Conservation (phyloP, 1,140 invertebrate genomes). For the Aphidius ervi region DNA sequence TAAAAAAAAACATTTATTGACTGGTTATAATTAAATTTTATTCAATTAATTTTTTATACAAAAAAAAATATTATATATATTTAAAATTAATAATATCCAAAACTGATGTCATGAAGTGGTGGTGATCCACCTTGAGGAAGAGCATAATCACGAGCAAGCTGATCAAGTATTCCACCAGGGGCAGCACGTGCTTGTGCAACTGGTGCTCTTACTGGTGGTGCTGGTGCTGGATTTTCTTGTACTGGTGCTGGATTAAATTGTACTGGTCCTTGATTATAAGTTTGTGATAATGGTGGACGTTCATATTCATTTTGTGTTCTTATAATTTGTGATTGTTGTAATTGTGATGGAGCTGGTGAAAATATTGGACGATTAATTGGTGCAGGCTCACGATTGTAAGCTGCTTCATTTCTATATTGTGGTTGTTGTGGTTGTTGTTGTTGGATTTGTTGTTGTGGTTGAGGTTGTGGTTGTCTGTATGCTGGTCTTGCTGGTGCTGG, state of each 20-base stretch:
- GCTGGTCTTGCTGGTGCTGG: slow-evolving; percentile 27
- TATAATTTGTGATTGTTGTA: slow-evolving; percentile 33
- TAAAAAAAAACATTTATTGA: background rate
- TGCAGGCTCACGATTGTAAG: slow-evolving; percentile 32
- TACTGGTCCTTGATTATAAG: slow-evolving; percentile 49
- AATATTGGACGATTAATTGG: slow-evolving; percentile 37
- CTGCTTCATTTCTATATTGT: slow-evolving; percentile 42
- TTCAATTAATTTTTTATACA: background rate
- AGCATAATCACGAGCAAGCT: slow-evolving; percentile 75
- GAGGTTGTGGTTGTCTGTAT: slow-evolving; percentile 36
- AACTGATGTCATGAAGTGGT: slow-evolving; percentile 74
- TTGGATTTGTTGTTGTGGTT: slow-evolving; percentile 25
- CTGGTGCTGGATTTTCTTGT: slow-evolving; percentile 42
- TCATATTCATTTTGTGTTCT: slow-evolving; percentile 41
- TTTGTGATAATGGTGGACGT: slow-evolving; percentile 47
- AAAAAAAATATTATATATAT: background rate
- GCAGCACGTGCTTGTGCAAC: slow-evolving; percentile 36
- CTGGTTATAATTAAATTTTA: too few relatives aligned
- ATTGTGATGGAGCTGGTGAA: slow-evolving; percentile 29
- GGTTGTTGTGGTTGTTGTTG: slow-evolving; percentile 32
- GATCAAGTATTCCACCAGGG: slow-evolving; percentile 67
- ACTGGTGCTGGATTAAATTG: slow-evolving; percentile 46
- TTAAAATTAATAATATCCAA: slow-evolving; percentile 63
- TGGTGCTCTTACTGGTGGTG: background rate
- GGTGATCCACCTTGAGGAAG: slow-evolving; percentile 64